Conservation (phyloP, 2,797 vertebrate species). For the Leucoraja ocellata region DNA sequence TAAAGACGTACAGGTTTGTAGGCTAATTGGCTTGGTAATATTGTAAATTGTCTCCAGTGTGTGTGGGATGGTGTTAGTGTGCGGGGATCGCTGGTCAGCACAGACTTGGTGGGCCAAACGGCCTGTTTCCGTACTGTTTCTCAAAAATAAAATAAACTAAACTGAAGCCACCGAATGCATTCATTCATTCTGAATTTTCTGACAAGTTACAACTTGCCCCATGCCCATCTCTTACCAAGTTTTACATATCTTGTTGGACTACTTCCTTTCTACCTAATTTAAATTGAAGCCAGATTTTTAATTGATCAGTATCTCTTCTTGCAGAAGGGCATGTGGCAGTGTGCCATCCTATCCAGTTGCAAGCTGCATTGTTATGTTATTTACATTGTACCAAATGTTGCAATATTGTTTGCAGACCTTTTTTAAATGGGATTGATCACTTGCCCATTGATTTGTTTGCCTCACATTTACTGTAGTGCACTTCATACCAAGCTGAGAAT, state of each 20-base stretch:
- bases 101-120: too few species aligned
- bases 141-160: too few species aligned
- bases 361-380: not conserved
- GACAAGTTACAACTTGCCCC: not conserved
- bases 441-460: not conserved
- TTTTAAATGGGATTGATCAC: not conserved
- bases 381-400: not conserved
- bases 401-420: not conserved
- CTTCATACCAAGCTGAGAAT: not conserved
- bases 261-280: not conserved
- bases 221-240: not conserved
- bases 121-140: too few species aligned
- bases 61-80: too few species aligned
- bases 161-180: too few species aligned
- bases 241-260: not conserved
- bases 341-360: not conserved
- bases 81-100: too few species aligned
- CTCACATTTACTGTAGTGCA: not conserved
- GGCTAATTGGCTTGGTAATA: too few species aligned
- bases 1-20: too few species aligned
- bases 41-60: too few species aligned
- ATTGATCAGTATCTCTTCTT: not conserved
- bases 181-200: not conserved
- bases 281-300: constrained; percentile 6
- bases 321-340: not conserved